These are phyloP conservation scores for Lateolabrax maculatus DNA, from an alignment of 2,797 vertebrate species.

Conservation along the genomic window DNA sequence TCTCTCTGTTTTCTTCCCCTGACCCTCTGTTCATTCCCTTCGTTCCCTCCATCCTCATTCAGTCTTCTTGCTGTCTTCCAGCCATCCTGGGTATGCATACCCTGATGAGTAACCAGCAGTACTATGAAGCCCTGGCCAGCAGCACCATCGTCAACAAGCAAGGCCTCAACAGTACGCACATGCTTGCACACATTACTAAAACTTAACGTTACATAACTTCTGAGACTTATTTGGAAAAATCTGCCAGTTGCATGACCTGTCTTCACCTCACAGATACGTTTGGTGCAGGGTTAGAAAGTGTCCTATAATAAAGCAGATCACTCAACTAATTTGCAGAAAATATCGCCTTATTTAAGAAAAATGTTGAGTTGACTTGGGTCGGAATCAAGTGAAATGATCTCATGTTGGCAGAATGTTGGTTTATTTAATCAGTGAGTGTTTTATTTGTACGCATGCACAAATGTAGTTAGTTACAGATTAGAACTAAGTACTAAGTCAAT, in stretches of 20 bases:
- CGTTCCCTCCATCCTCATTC: conserved; percentile 11
- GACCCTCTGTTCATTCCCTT: background rate
- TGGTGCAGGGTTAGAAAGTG: background rate
- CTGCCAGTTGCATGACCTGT: conserved; percentile 11
- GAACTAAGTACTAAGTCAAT: background rate
- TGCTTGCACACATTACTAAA: conserved; percentile 3
- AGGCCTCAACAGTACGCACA: conserved; percentile 94
- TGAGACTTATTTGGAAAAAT: conserved; percentile 1
- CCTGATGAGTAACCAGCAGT: conserved; percentile 99
- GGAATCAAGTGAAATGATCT: conserved; percentile 40
- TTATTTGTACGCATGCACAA: conserved; percentile 23
- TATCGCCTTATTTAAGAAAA: conserved; percentile 35
- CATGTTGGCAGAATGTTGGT: conserved; percentile 44
- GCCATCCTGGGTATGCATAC: conserved; percentile 99
- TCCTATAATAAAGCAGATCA: conserved; percentile 39
- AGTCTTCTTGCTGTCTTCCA: conserved; percentile 70
- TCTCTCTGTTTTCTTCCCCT: background rate
- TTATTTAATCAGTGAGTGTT: conserved; percentile 36
- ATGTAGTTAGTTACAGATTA: conserved; percentile 26
- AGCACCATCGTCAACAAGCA: conserved; percentile 98
- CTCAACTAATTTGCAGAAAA: conserved; percentile 25
- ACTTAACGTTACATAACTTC: background rate
- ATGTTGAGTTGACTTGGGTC: conserved; percentile 29
- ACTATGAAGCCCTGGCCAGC: conserved; percentile 97
- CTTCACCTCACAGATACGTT: background rate